Evolutionary conservation across 2,888 invertebrate genomes (phyloP).

Genomic region (Melieria crassipennis): DNA sequence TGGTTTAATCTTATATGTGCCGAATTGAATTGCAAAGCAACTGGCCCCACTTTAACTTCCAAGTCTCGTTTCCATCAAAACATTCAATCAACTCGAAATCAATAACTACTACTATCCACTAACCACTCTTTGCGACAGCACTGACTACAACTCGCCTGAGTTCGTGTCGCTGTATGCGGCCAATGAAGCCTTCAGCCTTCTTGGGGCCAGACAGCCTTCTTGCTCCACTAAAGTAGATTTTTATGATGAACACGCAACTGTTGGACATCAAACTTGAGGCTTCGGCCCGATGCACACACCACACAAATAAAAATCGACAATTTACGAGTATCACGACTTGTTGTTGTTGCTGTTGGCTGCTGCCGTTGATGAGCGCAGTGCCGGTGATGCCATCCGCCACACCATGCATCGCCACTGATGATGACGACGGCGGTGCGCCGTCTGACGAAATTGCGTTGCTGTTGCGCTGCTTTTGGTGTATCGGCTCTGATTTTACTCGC

Average conservation of each 20-base stretch:
- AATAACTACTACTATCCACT: too few relatives aligned
- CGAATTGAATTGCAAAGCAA: too few relatives aligned
- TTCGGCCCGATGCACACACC: not conserved
- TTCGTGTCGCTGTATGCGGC: not conserved
- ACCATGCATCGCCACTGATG: constrained; percentile 17
- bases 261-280: constrained; percentile 28
- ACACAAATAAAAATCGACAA: not conserved
- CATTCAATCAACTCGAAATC: too few relatives aligned
- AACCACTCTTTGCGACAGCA: not conserved
- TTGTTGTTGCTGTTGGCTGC: constrained; percentile 18
- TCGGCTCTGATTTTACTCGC: not conserved
- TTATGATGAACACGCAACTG: constrained; percentile 29
- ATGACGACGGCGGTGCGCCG: not conserved
- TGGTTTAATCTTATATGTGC: too few relatives aligned
- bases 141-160: not conserved
- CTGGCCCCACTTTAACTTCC: too few relatives aligned
- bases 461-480: constrained; percentile 23
- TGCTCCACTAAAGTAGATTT: constrained; percentile 27
- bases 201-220: not conserved
- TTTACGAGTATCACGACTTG: not conserved
- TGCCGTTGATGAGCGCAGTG: constrained; percentile 5
- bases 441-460: constrained; percentile 1
- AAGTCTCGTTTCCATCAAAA: too few relatives aligned
- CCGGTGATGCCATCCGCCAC: constrained; percentile 14
- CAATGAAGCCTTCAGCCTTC: not conserved